Base-by-base conservation (phyloP, 2,888 invertebrate species). In the Pomacea canaliculata region DNA sequence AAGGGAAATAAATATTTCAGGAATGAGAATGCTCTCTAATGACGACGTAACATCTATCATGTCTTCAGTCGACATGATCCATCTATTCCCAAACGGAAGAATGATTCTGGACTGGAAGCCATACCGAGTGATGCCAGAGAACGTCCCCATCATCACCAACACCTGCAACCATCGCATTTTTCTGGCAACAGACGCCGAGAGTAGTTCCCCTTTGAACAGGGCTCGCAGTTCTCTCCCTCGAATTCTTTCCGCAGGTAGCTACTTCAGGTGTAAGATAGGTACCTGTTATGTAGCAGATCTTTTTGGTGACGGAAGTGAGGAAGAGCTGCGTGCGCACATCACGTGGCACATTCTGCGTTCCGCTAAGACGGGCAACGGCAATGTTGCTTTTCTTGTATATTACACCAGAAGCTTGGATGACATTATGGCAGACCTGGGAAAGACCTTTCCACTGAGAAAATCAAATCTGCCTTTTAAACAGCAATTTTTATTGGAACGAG, bases 111-210 rank as follows among this genome's bases (percentile, higher is more conserved):
- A 46, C n/a, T 68, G 27, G 37, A 68, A 68, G 8, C 68, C 68
- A 27, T 68, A 46, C 48, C 27, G 68, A 68, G 13, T 68, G 12
- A 68, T 68, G 68, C 27, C 68, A 19, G 68, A n/a, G 23, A 68
- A 68, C 48, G 19, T 4, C 7, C 13, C 27, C 19, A 7, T 68
- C 19, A 68, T 68, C 48, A n/a, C 12, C 7, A 23, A 63, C 63
- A 63, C 10, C n/a, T 23, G 23, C 27, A 19, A 2, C 4, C 12
- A 68, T 19, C 27, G 48, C 27, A 8, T 68, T 19, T 68, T 68
- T 46, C 68, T 68, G 37, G 48, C 37, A 12, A 27, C 68, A 27
- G 68, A 13, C 12, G 37, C 37, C 7, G 19, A 68, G 7, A 13
- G 9, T 37, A 9, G 27, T 37, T 8, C 3, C 12, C 9, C 4